These are phyloP conservation scores for Lycocerus yunnanus DNA, from an alignment of 2,888 invertebrate species.

Conservation along the genomic window DNA sequence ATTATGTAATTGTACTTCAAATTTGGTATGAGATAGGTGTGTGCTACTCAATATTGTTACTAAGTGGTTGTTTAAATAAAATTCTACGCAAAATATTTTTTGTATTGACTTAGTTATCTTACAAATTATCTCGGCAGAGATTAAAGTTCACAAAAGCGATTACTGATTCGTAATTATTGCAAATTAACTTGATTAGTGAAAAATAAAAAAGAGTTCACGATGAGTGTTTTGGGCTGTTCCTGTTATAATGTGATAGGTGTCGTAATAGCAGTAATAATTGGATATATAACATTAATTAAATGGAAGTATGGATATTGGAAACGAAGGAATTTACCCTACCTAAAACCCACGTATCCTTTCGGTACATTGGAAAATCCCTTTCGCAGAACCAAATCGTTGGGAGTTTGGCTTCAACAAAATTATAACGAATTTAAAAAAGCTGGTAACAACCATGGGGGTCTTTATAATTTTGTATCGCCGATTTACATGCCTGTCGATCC, in stretches of 20 bases:
- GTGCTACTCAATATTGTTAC: background rate
- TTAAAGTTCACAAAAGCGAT: no score
- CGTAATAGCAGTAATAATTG: background rate
- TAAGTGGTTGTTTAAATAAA: background rate
- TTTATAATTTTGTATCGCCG: slow-evolving; percentile 28
- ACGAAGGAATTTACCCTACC: background rate
- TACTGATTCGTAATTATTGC: no score
- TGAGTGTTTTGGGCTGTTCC: background rate
- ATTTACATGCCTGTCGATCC: slow-evolving; percentile 35
- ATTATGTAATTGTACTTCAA: background rate
- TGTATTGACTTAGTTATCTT: background rate
- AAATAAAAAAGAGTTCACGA: background rate
- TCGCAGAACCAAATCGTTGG: background rate
- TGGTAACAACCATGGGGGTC: slow-evolving; percentile 34
- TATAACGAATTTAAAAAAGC: slow-evolving; percentile 32
- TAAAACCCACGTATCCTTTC: slow-evolving; percentile 35
- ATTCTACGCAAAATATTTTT: background rate
- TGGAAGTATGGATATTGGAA: slow-evolving; percentile 11
- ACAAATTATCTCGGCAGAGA: background rate
- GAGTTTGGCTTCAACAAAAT: slow-evolving; percentile 1
- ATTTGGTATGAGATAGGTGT: background rate
- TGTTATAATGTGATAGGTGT: background rate
- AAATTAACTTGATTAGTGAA: no score
- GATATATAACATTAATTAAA: background rate
- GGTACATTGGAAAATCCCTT: slow-evolving; percentile 36